These are phyloP conservation scores for Puma concolor DNA, from an alignment of 2,113 vertebrate species.

Conservation along the genomic window DNA sequence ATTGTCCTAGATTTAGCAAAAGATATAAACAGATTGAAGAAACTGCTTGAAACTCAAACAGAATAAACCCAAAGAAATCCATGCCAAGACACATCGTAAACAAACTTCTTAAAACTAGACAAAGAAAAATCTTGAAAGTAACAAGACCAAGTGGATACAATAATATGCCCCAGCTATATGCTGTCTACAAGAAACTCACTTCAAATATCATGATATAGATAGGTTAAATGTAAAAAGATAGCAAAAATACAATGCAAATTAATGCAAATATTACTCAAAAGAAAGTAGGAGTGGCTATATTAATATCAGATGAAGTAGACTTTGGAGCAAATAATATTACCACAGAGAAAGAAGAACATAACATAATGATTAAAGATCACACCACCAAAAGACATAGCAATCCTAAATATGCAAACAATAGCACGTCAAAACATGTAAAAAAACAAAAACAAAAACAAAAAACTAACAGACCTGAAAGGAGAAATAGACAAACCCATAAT, in stretches of 20 bases:
- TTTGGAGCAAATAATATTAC: background rate
- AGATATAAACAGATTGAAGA: background rate
- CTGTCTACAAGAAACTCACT: background rate
- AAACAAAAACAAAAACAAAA: background rate
- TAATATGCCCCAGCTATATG: background rate
- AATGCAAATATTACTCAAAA: background rate
- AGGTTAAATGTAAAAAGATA: background rate
- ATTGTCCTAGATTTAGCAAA: background rate
- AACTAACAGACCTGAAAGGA: background rate
- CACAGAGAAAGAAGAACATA: background rate
- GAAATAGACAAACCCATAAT: background rate
- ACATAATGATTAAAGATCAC: background rate
- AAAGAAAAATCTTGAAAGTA: background rate
- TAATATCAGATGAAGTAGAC: background rate
- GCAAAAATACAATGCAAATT: background rate
- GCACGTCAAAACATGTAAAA: background rate
- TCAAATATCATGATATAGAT: background rate
- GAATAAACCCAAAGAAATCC: background rate
- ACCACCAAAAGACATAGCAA: background rate
- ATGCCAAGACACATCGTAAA: background rate
- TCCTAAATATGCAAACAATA: background rate
- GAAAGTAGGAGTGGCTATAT: background rate
- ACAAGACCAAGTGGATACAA: background rate
- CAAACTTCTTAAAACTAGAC: background rate
- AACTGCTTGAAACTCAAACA: background rate